phyloP scores from a whole-genome alignment of 2,888 invertebrate genomes.

The Hirtodrosophila alboralis region DNA sequence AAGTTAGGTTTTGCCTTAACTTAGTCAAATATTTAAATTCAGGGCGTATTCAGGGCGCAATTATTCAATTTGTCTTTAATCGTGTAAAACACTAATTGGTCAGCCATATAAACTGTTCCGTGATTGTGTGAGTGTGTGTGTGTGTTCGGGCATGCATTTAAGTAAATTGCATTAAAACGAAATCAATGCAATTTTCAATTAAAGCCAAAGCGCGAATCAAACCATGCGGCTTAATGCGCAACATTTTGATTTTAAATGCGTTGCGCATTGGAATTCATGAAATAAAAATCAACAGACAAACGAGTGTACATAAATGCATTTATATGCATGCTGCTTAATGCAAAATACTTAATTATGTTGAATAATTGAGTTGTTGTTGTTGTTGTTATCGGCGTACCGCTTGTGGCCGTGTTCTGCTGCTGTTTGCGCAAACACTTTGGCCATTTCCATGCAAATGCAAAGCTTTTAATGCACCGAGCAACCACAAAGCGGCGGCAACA shows the following conservation, averaged over 20 bases:
- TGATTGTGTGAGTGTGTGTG: conserved; percentile 2
- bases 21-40: conserved; percentile 14
- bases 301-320: conserved; percentile 30
- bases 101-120: conserved; percentile 3
- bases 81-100: conserved; percentile 31
- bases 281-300: conserved; percentile 66
- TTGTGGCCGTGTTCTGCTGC: conserved; percentile 28
- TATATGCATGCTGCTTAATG: conserved; percentile 64
- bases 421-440: conserved; percentile 69
- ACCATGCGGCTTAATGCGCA: conserved; percentile 70
- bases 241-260: conserved; percentile 75
- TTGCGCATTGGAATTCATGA: conserved; percentile 65
- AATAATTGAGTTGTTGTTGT: conserved; percentile 79
- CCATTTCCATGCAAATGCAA: conserved; percentile 58
- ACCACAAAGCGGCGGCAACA: conserved; percentile 56
- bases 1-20: neutral
- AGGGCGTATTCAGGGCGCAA: conserved; percentile 58
- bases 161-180: conserved; percentile 70
- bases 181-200: conserved; percentile 72
- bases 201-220: conserved; percentile 69
- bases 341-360: conserved; percentile 82
- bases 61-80: conserved; percentile 60
- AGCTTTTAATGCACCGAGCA: conserved; percentile 72
- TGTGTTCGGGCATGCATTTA: conserved; percentile 24
- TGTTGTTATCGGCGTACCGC: conserved; percentile 21